Evolutionary conservation across 2,888 invertebrate genomes (phyloP), one percentile per base, ranked within the genome.

Genomic region (Acanthosepion esculentum): DNA sequence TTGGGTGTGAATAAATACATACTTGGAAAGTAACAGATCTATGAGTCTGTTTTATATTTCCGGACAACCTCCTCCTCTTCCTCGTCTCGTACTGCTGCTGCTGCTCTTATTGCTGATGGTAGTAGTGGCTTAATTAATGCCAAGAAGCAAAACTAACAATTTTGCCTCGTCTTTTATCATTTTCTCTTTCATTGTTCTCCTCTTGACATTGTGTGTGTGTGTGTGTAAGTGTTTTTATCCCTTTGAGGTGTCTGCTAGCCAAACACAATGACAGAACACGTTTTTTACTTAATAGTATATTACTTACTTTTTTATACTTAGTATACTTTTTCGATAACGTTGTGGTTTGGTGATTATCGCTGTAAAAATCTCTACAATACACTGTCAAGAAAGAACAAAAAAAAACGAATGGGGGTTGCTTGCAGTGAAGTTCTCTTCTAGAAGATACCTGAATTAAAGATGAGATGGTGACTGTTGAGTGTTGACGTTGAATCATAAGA

Each of bases 1-100:
- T 78, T 78, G 78, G 78, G 78, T 78, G 78, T 78, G 78, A 78
- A 78, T 78, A 78, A 78, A 78, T 78, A 78, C 78, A 78, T 78
- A 78, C 78, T 78, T 78, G 78, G n/a, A 78, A 78, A 78, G 78
- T 78, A 78, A 78, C 78, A 78, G 78, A 78, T 78, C 78, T 78
- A 78, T 78, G 78, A 78, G 78, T 78, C 78, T 78, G 78, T 78
- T 78, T 78, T 78, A n/a, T n/a, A 78, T 78, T 78, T 78, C 78
- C 78, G n/a, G 78, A 78, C 78, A 23, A 78, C 78, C n/a, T 78
- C n/a, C 78, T 78, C 78, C 78, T 78, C 78, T 8, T 78, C 78
- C 12, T 5, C 15, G 10, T 33, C n/a, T 78, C 15, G 33, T n/a
- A 18, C n/a, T 8, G 78, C n/a, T 12, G n/a, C 15, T 78, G 78